Evolutionary conservation across 2,797 vertebrate genomes (phyloP).

Genomic region (Halcyon smyrnensis): DNA sequence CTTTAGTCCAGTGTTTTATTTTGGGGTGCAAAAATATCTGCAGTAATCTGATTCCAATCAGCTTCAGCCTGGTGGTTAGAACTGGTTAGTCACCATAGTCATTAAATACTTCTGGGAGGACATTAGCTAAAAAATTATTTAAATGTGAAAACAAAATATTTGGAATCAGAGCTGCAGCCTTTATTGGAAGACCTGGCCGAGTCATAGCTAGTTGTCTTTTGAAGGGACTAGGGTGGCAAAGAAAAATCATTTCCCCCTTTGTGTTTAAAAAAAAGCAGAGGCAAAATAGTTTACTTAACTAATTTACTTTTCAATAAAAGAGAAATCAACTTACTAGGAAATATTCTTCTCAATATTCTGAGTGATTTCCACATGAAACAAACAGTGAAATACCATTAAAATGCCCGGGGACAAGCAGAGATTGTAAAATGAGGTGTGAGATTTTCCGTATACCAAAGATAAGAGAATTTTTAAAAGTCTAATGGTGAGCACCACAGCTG

Average conservation of each 20-base stretch:
- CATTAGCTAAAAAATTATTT: not conserved
- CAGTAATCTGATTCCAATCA: not conserved
- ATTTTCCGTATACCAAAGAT: constrained; percentile 75
- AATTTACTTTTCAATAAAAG: not conserved
- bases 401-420: not conserved
- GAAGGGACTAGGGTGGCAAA: not conserved
- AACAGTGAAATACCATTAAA: not conserved
- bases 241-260: not conserved
- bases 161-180: not conserved
- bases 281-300: not conserved
- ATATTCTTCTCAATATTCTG: not conserved
- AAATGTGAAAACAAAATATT: not conserved
- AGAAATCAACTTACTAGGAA: not conserved
- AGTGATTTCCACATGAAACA: not conserved
- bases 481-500: not conserved
- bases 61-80: not conserved
- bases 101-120: constrained; percentile 4
- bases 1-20: constrained; percentile 53
- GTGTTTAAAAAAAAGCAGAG: not conserved
- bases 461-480: not conserved
- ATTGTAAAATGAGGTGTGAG: not conserved
- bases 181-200: not conserved
- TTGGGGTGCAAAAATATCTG: constrained; percentile 26
- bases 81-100: not conserved
- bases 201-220: not conserved